Conservation (phyloP, 2,113 vertebrate species). For the Mixornis gularis region DNA sequence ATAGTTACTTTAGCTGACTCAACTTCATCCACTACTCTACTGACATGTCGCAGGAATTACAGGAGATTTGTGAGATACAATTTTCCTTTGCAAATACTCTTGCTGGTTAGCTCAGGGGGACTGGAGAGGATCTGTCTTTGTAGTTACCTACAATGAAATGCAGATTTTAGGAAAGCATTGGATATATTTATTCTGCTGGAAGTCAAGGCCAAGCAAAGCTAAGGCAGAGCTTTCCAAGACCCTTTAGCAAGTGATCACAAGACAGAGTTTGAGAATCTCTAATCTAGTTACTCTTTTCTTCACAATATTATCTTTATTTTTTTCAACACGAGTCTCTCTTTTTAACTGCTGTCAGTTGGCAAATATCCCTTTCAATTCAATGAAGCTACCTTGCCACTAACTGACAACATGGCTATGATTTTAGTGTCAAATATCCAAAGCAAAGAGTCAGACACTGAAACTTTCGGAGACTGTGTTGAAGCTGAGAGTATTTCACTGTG, state of each 20-base stretch:
- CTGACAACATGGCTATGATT: neutral
- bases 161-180: neutral
- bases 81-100: conserved; percentile 13
- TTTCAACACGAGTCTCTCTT: neutral
- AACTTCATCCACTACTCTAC: conserved; percentile 3
- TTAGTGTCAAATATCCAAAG: conserved; percentile 6
- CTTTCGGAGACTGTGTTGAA: neutral
- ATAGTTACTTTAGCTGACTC: conserved; percentile 34
- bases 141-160: neutral
- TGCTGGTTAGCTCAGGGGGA: neutral
- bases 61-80: neutral
- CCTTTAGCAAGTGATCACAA: neutral
- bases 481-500: neutral
- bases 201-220: neutral
- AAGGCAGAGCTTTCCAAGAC: neutral
- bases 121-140: neutral
- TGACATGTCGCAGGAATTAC: neutral
- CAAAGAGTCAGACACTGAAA: neutral
- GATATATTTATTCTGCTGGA: neutral
- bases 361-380: neutral
- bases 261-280: neutral
- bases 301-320: neutral
- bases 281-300: neutral
- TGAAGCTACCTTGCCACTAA: neutral
- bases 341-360: neutral